Evolutionary conservation across 2,888 invertebrate genomes (phyloP).

Genomic region (Mythimna pallens): DNA sequence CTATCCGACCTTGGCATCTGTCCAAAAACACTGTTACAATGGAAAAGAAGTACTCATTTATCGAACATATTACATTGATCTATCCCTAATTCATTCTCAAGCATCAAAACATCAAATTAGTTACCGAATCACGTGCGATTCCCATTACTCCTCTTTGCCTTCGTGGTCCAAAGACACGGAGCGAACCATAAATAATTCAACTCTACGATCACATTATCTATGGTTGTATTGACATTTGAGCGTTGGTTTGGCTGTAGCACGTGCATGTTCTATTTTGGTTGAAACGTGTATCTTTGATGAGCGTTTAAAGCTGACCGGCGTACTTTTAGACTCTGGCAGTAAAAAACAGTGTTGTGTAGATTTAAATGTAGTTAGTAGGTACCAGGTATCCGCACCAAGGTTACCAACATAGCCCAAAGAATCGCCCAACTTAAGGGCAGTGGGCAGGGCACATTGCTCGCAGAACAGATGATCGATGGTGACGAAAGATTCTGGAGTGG

Average conservation of each 20-base stretch:
- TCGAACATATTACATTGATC: constrained; percentile 3
- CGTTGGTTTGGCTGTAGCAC: constrained; percentile 34
- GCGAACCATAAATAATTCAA: constrained; percentile 40
- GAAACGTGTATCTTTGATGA: constrained; percentile 12
- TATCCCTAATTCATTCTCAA: constrained; percentile 6
- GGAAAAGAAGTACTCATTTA: constrained; percentile 8
- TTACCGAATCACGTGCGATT: constrained; percentile 40
- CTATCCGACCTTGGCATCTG: neutral
- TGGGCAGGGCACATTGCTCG: no score
- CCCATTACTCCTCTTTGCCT: constrained; percentile 25
- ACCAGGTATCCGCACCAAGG: no score
- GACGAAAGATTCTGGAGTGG: no score
- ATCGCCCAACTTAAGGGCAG: no score
- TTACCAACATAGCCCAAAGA: no score
- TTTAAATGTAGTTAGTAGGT: neutral
- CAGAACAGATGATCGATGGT: no score
- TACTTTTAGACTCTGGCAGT: neutral
- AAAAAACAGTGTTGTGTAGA: neutral
- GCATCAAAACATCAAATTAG: constrained; percentile 28
- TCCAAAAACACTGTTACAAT: constrained; percentile 22
- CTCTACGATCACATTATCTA: constrained; percentile 25
- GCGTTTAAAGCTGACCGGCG: constrained; percentile 5
- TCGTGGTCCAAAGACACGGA: constrained; percentile 19
- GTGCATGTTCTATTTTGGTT: constrained; percentile 47
- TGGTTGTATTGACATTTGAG: constrained; percentile 31